Percentiles rank a stretch among this genome's conserved stretches.
phyloP scores from a whole-genome alignment of 1,140 invertebrate species.

The Ceratitis capitata region DNA sequence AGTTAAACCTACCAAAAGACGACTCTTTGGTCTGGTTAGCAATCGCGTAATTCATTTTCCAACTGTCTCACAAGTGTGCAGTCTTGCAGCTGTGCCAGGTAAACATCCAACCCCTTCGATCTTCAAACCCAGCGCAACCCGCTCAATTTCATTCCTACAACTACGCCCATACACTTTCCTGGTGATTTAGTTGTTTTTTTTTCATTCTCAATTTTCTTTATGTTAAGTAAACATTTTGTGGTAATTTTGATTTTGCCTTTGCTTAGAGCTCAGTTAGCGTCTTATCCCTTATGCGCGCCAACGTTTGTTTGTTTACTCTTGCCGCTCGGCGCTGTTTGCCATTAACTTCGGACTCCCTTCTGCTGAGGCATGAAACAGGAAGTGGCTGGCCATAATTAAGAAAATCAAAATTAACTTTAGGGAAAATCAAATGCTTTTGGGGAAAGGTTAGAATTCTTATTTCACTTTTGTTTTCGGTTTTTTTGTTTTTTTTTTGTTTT shows the following conservation, averaged over 20 bases:
- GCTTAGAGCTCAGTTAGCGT: background rate
- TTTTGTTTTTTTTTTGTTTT: background rate
- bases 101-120: background rate
- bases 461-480: too few species aligned
- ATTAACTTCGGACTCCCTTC: background rate
- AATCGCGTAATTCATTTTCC: constrained; percentile 11
- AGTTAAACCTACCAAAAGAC: background rate
- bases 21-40: too few species aligned
- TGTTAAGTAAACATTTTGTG: background rate
- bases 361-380: background rate
- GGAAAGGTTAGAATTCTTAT: background rate
- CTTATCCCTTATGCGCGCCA: background rate
- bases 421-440: background rate
- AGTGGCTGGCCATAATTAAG: constrained; percentile 5
- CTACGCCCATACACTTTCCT: background rate
- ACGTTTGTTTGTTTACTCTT: background rate
- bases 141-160: background rate
- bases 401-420: constrained; percentile 20
- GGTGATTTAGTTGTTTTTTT: background rate
- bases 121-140: background rate
- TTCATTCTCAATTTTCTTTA: background rate
- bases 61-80: background rate
- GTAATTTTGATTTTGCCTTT: background rate
- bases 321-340: background rate
- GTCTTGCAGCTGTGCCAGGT: background rate